phyloP scores from a whole-genome alignment of 30 jellyfish, hydroid and myxozoan species.

The Aurelia sp. region DNA sequence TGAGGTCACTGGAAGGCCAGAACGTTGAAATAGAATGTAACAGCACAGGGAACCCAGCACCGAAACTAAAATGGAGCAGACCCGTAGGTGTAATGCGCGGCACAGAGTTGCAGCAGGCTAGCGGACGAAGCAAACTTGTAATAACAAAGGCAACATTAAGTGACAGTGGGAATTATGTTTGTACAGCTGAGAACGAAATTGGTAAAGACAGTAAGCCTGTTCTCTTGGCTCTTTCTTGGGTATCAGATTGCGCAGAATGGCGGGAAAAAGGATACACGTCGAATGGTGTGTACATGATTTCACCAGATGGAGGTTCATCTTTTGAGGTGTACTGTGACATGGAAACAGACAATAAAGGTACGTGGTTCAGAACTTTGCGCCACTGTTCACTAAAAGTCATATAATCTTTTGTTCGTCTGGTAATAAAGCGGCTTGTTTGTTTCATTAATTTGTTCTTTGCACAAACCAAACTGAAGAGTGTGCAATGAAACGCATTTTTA shows the following conservation, averaged over 20 bases:
- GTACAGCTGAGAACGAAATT: not conserved
- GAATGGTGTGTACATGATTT: not conserved
- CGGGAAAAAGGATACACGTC: not conserved
- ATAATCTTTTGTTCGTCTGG: no score
- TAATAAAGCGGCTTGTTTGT: no score
- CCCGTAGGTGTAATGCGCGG: not conserved
- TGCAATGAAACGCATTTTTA: no score
- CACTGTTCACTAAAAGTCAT: no score
- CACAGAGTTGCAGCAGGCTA: not conserved
- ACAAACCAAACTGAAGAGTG: no score
- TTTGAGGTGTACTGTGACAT: constrained; percentile 7
- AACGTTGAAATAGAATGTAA: not conserved
- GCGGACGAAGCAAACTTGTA: not conserved
- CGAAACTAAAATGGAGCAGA: not conserved
- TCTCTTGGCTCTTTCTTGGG: not conserved
- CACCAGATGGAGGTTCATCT: constrained; percentile 4
- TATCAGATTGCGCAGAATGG: not conserved
- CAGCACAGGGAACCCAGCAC: not conserved
- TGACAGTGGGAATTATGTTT: constrained; percentile 1
- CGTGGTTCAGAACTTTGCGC: not conserved
- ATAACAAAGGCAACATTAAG: not conserved
- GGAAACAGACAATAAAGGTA: not conserved
- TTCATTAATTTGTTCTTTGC: no score
- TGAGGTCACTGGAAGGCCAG: not conserved
- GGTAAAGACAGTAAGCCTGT: not conserved